Evolutionary conservation across 2,888 invertebrate species (phyloP), one percentile per base, ranked within the genome.

Genomic region (Apotomis turbidana): DNA sequence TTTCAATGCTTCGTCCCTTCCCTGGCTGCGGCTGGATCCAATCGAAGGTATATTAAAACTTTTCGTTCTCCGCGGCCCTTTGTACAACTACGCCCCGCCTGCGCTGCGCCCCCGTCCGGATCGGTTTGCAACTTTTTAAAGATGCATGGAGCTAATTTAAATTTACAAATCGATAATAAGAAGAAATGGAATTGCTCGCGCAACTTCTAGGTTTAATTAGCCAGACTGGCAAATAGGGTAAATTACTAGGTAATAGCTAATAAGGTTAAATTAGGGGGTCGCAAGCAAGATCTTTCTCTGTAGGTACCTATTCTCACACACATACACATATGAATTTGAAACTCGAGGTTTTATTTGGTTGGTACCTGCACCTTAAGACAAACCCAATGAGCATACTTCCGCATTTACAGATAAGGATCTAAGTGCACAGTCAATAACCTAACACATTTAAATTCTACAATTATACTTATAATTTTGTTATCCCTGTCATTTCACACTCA

Each of bases 31-130:
- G 89, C 87, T 87, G 87, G 86, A 91, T 90, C 91, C 89, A 90
- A 91, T 91, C 90, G 88, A 85, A 87, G 87, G 89, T 91, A 92
- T 93, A 93, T 93, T 93, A 93, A 92, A 93, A 93, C 88, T 91
- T 93, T 91, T 87, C 86, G 85, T 85, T 86, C 85, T 84, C 83
- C 84, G 81, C 83, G 78, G 81, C 85, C 87, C 87, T 90, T 90
- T 89, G 85, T 89, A 80, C 81, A 78, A 79, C 81, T 78, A 80
- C 81, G 80, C 83, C 81, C 82, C 81, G 81, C 78, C 83, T 84
- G 80, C 73, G 77, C 79, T 76, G 77, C 76, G 71, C 76, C 71
- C 78, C 74, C 76, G 77, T 77, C 57, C 77, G 78, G 80, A 83
- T 87, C 80, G 83, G 80, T 81, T 84, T 84, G 78, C 78, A 76